Conservation (phyloP, 2,888 invertebrate genomes). For the Tetrapedia diversipes region DNA sequence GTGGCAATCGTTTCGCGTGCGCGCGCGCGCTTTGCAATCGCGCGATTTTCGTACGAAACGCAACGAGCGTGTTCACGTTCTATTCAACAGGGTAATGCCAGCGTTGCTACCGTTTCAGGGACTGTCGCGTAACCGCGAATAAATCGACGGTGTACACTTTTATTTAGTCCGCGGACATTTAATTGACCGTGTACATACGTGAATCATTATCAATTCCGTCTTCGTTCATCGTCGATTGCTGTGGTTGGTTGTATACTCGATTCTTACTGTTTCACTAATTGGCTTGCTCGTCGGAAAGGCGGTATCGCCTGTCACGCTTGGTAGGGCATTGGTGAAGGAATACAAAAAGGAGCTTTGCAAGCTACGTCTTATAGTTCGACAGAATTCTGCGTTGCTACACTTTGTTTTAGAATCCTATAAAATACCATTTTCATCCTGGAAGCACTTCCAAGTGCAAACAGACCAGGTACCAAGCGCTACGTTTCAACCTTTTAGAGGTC, state of each 20-base stretch:
- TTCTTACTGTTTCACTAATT: too few relatives aligned
- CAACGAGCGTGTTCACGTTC: conserved; percentile 17
- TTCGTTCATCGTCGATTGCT: neutral
- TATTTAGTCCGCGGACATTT: neutral
- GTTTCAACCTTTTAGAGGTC: neutral
- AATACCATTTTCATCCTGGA: neutral
- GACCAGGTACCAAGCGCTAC: conserved; percentile 2
- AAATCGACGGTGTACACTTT: conserved; percentile 10
- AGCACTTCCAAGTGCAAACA: neutral
- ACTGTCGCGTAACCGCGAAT: conserved; percentile 35
- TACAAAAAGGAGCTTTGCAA: neutral
- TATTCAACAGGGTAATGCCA: conserved; percentile 22
- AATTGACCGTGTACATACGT: conserved; percentile 20
- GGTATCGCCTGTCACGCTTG: too few relatives aligned
- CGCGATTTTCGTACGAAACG: conserved; percentile 47
- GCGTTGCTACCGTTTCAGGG: neutral
- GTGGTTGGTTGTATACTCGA: neutral
- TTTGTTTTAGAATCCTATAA: too few relatives aligned
- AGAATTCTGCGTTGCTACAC: neutral
- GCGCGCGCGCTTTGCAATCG: conserved; percentile 64
- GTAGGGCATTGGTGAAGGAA: too few relatives aligned
- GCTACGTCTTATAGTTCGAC: neutral
- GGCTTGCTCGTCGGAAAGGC: too few relatives aligned
- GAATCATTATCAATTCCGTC: conserved; percentile 28
- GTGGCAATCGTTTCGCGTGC: conserved; percentile 66